Percentiles rank a stretch among this genome's conserved stretches.
These are phyloP conservation scores for Laspeyria flexula DNA, from an alignment of 2,888 invertebrate species.

Conservation along the genomic window DNA sequence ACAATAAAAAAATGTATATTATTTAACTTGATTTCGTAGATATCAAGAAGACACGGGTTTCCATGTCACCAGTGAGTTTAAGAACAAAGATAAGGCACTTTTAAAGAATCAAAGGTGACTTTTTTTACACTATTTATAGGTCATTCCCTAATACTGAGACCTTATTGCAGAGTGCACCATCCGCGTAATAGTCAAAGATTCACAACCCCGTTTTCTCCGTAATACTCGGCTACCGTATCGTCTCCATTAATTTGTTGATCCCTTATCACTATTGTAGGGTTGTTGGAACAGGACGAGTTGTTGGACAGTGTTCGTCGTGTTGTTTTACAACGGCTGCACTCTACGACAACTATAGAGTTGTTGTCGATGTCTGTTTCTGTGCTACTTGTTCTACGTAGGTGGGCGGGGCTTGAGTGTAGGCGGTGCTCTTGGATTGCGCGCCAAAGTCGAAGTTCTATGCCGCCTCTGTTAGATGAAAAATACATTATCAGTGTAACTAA, in stretches of 20 bases:
- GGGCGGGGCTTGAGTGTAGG: constrained; percentile 53
- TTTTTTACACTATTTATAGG: not conserved
- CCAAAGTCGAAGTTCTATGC: constrained; percentile 94
- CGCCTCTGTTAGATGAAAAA: constrained; percentile 88
- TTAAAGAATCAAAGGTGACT: too few species aligned
- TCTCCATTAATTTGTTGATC: constrained; percentile 68
- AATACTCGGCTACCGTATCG: constrained; percentile 62
- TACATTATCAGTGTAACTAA: too few species aligned
- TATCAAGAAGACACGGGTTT: too few species aligned
- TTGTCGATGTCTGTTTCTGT: constrained; percentile 79
- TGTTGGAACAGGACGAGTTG: constrained; percentile 58
- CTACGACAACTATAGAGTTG: constrained; percentile 78
- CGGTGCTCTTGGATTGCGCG: constrained; percentile 90
- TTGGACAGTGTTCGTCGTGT: constrained; percentile 56
- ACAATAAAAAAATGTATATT: not conserved
- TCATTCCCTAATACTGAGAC: constrained; percentile 33
- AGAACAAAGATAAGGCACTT: too few species aligned
- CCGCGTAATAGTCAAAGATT: constrained; percentile 81
- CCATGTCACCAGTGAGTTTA: too few species aligned
- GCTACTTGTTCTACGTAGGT: constrained; percentile 72
- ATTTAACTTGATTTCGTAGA: too few species aligned
- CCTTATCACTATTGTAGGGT: constrained; percentile 73
- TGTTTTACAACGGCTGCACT: constrained; percentile 71
- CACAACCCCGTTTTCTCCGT: constrained; percentile 65
- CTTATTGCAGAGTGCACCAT: constrained; percentile 83